Conservation (phyloP, 37 sponge, comb jelly and placozoan genomes). For the Chondrosia reniformis region DNA sequence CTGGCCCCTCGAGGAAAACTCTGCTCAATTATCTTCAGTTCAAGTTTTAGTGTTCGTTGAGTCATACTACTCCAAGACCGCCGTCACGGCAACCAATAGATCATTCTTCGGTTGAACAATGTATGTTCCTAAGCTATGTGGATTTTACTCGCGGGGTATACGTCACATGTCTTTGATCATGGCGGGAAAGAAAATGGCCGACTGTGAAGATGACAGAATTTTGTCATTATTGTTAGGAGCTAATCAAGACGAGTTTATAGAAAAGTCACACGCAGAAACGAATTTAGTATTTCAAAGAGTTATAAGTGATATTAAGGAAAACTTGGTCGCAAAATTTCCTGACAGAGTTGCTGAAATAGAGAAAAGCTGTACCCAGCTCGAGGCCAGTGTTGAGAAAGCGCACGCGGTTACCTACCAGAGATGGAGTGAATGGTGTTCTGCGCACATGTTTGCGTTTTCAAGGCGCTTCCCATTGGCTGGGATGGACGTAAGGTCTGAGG, state of each 20-base stretch:
- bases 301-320: conserved; percentile 26
- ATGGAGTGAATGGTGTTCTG: conserved; percentile 9
- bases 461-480: conserved; percentile 3
- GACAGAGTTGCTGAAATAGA: conserved; percentile 38
- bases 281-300: conserved; percentile 40
- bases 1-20: conserved; percentile 58
- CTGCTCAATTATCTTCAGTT: conserved; percentile 74
- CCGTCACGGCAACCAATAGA: too few species aligned
- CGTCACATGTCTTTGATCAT: too few species aligned
- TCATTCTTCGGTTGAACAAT: too few species aligned
- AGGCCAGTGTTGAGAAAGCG: neutral
- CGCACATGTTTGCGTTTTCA: neutral
- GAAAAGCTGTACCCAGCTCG: conserved; percentile 13
- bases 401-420: neutral
- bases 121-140: too few species aligned
- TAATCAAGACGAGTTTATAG: conserved; percentile 20
- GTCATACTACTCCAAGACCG: conserved; percentile 41
- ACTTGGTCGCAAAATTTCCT: conserved; percentile 35
- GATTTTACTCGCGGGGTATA: too few species aligned
- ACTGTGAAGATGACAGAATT: neutral
- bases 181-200: neutral
- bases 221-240: conserved; percentile 42
- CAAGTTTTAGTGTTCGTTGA: conserved; percentile 34
- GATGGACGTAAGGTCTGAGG: neutral
- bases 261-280: conserved; percentile 31